A percentile compares a stretch with the other conserved stretches of the same genome.
Evolutionary conservation across 2,888 invertebrate genomes (phyloP).

Genomic region (Furcula furcula): DNA sequence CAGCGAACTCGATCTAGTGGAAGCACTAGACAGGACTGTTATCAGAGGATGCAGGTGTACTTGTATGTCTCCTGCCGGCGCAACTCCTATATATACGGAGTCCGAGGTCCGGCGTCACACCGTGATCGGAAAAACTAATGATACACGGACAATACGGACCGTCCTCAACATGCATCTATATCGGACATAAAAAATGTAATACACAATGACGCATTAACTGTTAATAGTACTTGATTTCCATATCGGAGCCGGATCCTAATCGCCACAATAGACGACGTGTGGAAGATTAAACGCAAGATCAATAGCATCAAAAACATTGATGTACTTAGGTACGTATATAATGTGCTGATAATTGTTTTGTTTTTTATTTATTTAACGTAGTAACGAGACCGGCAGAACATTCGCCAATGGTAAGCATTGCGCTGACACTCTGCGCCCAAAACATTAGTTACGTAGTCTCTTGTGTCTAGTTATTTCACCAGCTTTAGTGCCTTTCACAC

Average conservation of each 20-base stretch:
- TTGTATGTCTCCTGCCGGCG: constrained; percentile 25
- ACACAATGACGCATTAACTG: constrained; percentile 75
- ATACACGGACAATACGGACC: constrained; percentile 28
- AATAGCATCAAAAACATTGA: constrained; percentile 47
- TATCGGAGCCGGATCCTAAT: constrained; percentile 63
- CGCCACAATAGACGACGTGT: constrained; percentile 34
- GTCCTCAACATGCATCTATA: constrained; percentile 53
- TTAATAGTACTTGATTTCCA: constrained; percentile 68
- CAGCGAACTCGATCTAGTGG: constrained; percentile 48
- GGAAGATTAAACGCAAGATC: constrained; percentile 34
- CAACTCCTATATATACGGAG: constrained; percentile 55
- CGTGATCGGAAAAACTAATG: constrained; percentile 75
- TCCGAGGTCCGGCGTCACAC: constrained; percentile 39
- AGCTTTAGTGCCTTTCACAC: no score
- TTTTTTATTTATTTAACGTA: no score
- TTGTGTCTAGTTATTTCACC: no score
- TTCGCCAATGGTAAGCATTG: no score
- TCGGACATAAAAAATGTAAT: constrained; percentile 43
- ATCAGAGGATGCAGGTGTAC: constrained; percentile 36
- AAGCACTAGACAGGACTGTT: constrained; percentile 58
- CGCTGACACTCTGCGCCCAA: no score
- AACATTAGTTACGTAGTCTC: no score
- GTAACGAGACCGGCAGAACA: no score
- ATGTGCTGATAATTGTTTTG: no score
- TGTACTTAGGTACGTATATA: no score